A percentile compares a stretch with the other conserved stretches of the same genome.
Conservation (phyloP, 92 coral and sea anemone species). For the Parazoanthus atlanticus region DNA sequence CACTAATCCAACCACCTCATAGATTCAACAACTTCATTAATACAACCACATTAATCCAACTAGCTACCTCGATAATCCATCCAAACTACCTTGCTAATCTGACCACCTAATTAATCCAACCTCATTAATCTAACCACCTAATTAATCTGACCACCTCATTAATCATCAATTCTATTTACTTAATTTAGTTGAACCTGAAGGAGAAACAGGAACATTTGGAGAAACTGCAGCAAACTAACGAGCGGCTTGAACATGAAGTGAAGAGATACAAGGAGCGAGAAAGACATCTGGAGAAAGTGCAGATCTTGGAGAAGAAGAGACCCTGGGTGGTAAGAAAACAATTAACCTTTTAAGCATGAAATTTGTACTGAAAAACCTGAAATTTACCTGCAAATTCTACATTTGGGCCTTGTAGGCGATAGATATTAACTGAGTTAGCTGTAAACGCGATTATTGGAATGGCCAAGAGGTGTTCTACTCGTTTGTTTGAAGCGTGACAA, state of each 20-base stretch:
- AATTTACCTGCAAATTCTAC: too few species aligned
- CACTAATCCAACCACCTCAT: too few species aligned
- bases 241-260: conserved; percentile 95
- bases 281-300: conserved; percentile 87
- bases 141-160: not conserved
- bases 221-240: conserved; percentile 81
- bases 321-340: conserved; percentile 91
- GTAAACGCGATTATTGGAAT: too few species aligned
- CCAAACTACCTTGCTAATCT: not conserved
- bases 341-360: too few species aligned
- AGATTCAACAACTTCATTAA: too few species aligned
- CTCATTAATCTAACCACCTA: too few species aligned
- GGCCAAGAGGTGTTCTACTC: too few species aligned
- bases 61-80: not conserved
- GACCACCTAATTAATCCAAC: not conserved
- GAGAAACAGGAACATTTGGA: conserved; percentile 84
- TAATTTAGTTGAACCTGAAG: conserved; percentile 70
- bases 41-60: too few species aligned
- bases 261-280: conserved; percentile 89
- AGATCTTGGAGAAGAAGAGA: conserved; percentile 88
- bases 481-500: too few species aligned
- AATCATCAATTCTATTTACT: not conserved
- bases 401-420: too few species aligned
- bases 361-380: too few species aligned
- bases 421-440: too few species aligned